Evolutionary conservation across 53 echinoderm and acorn worm genomes (phyloP), one percentile per base, ranked within the genome.

Genomic region (Apostichopus leukothele): DNA sequence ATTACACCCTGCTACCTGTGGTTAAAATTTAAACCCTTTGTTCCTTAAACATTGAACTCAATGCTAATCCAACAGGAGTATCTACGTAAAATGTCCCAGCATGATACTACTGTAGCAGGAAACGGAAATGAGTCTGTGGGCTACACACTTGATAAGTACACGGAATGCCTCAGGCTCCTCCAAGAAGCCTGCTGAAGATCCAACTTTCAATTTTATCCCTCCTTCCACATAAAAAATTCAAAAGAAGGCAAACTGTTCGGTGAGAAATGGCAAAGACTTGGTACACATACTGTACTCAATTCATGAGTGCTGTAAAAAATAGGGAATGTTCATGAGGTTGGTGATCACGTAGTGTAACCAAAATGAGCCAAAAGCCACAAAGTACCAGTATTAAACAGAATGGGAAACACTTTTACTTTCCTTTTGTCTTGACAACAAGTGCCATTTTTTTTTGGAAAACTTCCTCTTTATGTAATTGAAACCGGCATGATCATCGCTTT

Each of bases 71-170:
- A 7, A 13, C 11, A 63, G 63, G 63, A 63, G 11, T 25, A 27
- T 25, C 77, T 50, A n/a, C n/a, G 13, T 51, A 53, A 79, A 79
- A 53, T 18, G 79, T 50, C 77, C 77, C 77, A 77, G 77, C 77
- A 27, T 77, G 77, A 77, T 39, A 50, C 16, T 77, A n/a, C n/a
- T n/a, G n/a, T n/a, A 51, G 51, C 50, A 9, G 79, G 51, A 52
- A 53, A 13, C 79, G 54, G 79, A 79, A 79, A 27, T 79, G 14
- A 53, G 52, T 16, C 79, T 79, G 51, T 16, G 11, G 63, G 63
- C 63, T 63, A 11, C 16, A 63, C 63, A 63, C 63, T 16, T 63
- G 12, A 63, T 63, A 13, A 11, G 16, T 16, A 16, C 4, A 63
- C 11, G 63, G 16, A 16, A 63, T 9, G 63, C 63, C 63, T 63